phyloP scores from a whole-genome alignment of 1,140 invertebrate genomes.

The Drosophila pseudoananassae region DNA sequence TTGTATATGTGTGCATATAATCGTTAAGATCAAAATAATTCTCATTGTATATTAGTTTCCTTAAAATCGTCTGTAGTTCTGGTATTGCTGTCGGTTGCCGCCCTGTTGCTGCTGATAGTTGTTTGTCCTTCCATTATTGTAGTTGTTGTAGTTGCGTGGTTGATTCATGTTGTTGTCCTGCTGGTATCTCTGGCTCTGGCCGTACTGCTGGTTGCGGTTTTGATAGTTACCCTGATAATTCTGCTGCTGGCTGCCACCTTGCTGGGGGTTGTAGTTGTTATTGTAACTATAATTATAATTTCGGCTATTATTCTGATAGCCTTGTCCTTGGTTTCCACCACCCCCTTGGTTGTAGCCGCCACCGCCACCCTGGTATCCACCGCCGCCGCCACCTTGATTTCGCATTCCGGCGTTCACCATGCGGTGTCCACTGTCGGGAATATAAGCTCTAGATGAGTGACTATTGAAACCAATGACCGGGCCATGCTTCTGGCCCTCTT shows the following conservation, averaged over 20 bases:
- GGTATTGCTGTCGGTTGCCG: conserved; percentile 29
- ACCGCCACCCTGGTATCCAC: conserved; percentile 8
- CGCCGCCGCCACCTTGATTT: conserved; percentile 8
- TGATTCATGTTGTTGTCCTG: conserved; percentile 38
- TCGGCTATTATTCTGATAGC: conserved; percentile 40
- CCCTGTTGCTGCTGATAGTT: conserved; percentile 37
- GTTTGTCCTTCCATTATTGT: conserved; percentile 38
- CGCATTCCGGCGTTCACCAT: conserved; percentile 41
- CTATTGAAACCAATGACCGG: conserved; percentile 64
- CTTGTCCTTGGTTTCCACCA: conserved; percentile 18
- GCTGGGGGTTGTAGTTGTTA: conserved; percentile 32
- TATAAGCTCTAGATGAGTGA: conserved; percentile 27
- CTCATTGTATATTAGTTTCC: neutral
- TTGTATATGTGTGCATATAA: neutral
- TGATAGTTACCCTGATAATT: conserved; percentile 36
- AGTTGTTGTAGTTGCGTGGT: conserved; percentile 54
- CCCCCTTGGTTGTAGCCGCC: conserved; percentile 19
- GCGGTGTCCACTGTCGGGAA: conserved; percentile 40
- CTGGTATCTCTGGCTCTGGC: conserved; percentile 39
- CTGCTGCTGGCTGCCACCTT: conserved; percentile 28
- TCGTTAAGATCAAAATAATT: conserved; percentile 5
- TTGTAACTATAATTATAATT: conserved; percentile 42
- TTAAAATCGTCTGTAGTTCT: conserved; percentile 65
- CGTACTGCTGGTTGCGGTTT: conserved; percentile 34
- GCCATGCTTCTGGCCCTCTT: conserved; percentile 72